A percentile compares a stretch with the other conserved stretches of the same genome.
Evolutionary conservation across 2,797 vertebrate genomes (phyloP).

Genomic region (Myotis myotis): DNA sequence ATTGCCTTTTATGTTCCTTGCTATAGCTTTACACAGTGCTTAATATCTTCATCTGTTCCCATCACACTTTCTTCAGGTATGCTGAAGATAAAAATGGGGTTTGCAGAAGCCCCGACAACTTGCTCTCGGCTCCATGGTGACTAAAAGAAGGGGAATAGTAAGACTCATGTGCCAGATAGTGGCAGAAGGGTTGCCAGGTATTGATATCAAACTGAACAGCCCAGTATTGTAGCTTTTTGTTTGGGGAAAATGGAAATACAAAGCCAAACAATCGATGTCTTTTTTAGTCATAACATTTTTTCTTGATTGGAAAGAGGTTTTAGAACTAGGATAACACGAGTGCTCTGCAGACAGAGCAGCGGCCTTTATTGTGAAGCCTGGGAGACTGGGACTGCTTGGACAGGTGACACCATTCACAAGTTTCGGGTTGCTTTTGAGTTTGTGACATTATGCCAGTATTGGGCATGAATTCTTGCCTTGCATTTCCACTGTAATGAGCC

Average conservation of each 20-base stretch:
- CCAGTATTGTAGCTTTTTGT: not conserved
- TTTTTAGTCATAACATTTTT: constrained; percentile 32
- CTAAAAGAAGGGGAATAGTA: not conserved
- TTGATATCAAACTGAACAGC: not conserved
- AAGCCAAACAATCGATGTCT: not conserved
- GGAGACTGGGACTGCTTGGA: not conserved
- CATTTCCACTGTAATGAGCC: not conserved
- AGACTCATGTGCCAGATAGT: not conserved
- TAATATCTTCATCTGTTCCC: not conserved
- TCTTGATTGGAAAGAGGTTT: constrained; percentile 22
- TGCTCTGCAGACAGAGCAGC: not conserved
- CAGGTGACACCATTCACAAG: not conserved
- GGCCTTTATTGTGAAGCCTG: not conserved
- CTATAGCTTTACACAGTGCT: not conserved
- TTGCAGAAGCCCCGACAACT: not conserved
- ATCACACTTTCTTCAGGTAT: not conserved
- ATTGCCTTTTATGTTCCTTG: not conserved
- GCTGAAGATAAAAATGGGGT: constrained; percentile 23
- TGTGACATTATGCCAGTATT: not conserved
- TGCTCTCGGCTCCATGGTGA: not conserved
- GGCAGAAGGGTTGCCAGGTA: not conserved
- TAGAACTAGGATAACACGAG: not conserved
- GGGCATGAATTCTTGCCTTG: not conserved
- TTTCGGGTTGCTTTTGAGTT: constrained; percentile 8
- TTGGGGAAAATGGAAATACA: constrained; percentile 27